Percentiles rank a stretch among this genome's conserved stretches.
phyloP scores from a whole-genome alignment of 2,797 vertebrate genomes.

The Aldrovandia affinis region DNA sequence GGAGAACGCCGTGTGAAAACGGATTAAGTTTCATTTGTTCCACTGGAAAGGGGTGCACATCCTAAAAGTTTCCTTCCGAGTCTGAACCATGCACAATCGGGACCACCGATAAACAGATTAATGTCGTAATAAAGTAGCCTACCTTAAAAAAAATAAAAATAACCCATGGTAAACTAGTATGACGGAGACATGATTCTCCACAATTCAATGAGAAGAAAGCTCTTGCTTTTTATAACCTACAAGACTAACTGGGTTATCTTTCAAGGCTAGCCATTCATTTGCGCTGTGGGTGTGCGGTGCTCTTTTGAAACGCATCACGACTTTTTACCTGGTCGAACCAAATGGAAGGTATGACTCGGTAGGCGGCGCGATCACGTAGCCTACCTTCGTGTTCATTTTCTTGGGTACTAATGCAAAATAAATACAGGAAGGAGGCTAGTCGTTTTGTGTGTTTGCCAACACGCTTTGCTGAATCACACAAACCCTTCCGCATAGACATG shows the following conservation, averaged over 20 bases:
- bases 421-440: constrained; percentile 40
- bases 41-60: neutral
- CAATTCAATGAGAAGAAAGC: neutral
- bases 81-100: neutral
- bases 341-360: constrained; percentile 29
- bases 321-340: constrained; percentile 26
- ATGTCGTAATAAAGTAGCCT: neutral
- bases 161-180: neutral
- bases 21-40: neutral
- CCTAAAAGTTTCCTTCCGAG: neutral
- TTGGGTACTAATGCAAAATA: constrained; percentile 32
- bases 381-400: constrained; percentile 36
- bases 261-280: neutral
- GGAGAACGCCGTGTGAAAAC: neutral
- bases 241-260: neutral
- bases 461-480: constrained; percentile 51
- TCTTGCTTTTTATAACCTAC: neutral
- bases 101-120: neutral
- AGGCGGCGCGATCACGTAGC: constrained; percentile 51
- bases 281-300: too few relatives aligned
- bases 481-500: constrained; percentile 43
- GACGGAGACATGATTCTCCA: neutral
- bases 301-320: neutral
- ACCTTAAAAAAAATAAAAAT: neutral
- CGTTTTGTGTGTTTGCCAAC: constrained; percentile 25